These are phyloP conservation scores for Acanthurus lineatus DNA, from an alignment of 2,797 vertebrate genomes.

Conservation along the genomic window DNA sequence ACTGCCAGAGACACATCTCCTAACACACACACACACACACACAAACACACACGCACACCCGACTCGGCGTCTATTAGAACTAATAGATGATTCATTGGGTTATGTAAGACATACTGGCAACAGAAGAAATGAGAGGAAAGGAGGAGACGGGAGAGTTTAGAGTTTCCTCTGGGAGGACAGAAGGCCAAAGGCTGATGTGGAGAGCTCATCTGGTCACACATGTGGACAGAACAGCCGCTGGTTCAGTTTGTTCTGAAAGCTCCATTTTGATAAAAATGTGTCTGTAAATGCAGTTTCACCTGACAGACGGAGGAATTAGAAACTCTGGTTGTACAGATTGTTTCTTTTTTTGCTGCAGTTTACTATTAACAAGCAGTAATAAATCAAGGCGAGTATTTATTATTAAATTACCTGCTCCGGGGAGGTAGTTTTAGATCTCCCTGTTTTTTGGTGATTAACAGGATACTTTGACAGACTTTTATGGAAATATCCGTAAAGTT, in stretches of 20 bases:
- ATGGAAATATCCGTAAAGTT: neutral
- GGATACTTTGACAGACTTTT: neutral
- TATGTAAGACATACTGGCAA: slow-evolving; percentile 65
- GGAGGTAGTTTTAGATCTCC: neutral
- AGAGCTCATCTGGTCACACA: slow-evolving; percentile 26
- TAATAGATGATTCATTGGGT: slow-evolving; percentile 73
- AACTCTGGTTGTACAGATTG: neutral
- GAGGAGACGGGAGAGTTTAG: slow-evolving; percentile 44
- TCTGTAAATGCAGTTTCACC: neutral
- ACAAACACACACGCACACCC: slow-evolving; percentile 18
- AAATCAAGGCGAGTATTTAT: too few relatives aligned
- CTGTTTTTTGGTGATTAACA: neutral
- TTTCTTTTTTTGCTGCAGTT: neutral
- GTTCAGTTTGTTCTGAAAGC: neutral
- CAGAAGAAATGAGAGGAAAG: slow-evolving; percentile 45
- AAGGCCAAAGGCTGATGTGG: slow-evolving; percentile 28
- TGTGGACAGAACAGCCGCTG: neutral
- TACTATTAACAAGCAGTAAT: neutral
- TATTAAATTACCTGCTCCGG: too few relatives aligned
- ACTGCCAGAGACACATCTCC: slow-evolving; percentile 10
- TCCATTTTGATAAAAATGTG: neutral
- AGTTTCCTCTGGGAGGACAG: slow-evolving; percentile 41
- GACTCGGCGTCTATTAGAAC: slow-evolving; percentile 54
- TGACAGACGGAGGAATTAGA: neutral
- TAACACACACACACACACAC: slow-evolving; percentile 11